A percentile compares a stretch with the other conserved stretches of the same genome.
These are phyloP conservation scores for Bombus superbus DNA, from an alignment of 1,140 invertebrate genomes.

Conservation along the genomic window DNA sequence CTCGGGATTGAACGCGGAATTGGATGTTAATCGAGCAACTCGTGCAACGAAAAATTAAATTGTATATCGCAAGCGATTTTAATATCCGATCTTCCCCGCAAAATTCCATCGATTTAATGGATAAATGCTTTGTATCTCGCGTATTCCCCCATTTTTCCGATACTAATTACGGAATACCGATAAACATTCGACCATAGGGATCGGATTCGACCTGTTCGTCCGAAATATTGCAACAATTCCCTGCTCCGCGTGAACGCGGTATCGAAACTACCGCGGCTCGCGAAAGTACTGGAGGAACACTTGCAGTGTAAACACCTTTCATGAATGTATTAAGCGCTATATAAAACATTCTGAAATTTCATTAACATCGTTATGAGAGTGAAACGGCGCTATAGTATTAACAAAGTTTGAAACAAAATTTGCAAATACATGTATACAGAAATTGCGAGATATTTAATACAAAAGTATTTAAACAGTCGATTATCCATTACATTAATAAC, in stretches of 20 bases:
- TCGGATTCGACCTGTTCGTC: not conserved
- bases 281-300: not conserved
- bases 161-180: conserved; percentile 37
- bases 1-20: not conserved
- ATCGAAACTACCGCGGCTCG: not conserved
- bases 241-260: not conserved
- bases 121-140: not conserved
- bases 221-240: not conserved
- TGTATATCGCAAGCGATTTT: conserved; percentile 29
- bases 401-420: no score
- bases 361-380: not conserved
- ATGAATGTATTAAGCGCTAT: no score
- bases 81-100: conserved; percentile 12
- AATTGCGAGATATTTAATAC: no score
- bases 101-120: conserved; percentile 38
- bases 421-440: no score
- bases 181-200: not conserved
- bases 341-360: not conserved
- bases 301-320: not conserved
- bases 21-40: conserved; percentile 32
- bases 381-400: no score
- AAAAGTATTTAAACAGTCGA: no score
- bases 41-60: conserved; percentile 38
- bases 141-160: not conserved
- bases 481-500: no score